Base-by-base conservation (phyloP, 2,113 vertebrate genomes). In the Pampusana beccarii region DNA sequence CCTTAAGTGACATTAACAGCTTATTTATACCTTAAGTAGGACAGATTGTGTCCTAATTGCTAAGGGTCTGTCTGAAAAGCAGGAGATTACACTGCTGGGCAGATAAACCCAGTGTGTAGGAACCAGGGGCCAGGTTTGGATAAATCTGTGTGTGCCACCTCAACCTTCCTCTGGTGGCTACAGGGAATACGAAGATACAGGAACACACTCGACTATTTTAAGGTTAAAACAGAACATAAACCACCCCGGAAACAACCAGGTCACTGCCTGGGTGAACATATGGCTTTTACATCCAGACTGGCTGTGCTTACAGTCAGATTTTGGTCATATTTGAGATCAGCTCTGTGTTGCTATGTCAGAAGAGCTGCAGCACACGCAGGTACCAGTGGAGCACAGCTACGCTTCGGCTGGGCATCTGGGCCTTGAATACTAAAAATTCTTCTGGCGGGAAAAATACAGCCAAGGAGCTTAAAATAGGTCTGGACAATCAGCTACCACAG, bases 301-400 rank as follows among this genome's bases (percentile, higher is more conserved):
- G 31, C 61, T 0, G 2, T 9, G 57, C 24, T 83, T 46, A 25
- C 53, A 36, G 65, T 4, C 61, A 16, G 77, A 2, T 25, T 29
- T 24, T 61, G n/a, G 2, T 3, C 1, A 0, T 5, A 3, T 28
- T 74, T 72, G 38, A 17, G 34, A 60, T 31, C 58, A 65, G 0
- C 48, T 4, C 66, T 33, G 2, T 2, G 0, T 3, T 16, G 62
- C 46, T 29, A 10, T 1, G 0, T 0, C 34, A 34, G 26, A 44
- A 40, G 33, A 60, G 67, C 60, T 16, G 86, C 60, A 25, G 89
- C 16, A 4, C 40, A 29, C 34, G 70, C n/a, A 20, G 72, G 70
- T 48, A 34, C 54, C 77, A 33, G 36, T 1, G 1, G 51, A 53
- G 62, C 25, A 44, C 44, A 40, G 40, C 51, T 20, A 77, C 1